Percentiles rank a stretch among this genome's conserved stretches.
These are phyloP conservation scores for Kradibia gibbosae DNA, from an alignment of 1,140 invertebrate species.

Conservation along the genomic window DNA sequence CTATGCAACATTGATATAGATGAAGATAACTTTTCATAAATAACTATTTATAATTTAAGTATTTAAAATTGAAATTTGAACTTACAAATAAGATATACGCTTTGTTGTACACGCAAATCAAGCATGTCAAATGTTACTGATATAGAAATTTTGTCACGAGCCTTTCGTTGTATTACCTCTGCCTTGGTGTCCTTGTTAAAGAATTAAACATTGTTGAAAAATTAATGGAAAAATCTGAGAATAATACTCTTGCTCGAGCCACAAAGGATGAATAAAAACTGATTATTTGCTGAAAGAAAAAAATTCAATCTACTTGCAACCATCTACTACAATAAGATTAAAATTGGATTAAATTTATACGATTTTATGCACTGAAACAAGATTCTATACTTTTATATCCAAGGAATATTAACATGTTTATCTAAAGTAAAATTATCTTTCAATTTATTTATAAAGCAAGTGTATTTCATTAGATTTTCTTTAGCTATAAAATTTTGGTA, in stretches of 20 bases:
- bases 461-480: too few species aligned
- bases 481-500: too few species aligned
- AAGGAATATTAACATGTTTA: too few species aligned
- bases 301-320: too few species aligned
- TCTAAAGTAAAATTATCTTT: too few species aligned
- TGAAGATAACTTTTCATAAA: too few species aligned
- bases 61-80: neutral
- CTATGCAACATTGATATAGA: too few species aligned
- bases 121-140: neutral
- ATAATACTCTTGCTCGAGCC: neutral
- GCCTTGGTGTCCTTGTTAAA: slow-evolving; percentile 1
- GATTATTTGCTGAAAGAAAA: neutral
- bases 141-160: neutral
- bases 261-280: neutral
- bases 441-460: too few species aligned
- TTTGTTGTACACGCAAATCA: neutral
- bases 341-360: too few species aligned
- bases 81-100: neutral
- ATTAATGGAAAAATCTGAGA: neutral
- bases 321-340: too few species aligned
- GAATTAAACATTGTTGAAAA: neutral
- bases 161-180: neutral
- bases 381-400: too few species aligned
- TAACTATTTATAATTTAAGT: slow-evolving; percentile 2
- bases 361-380: too few species aligned